Evolutionary conservation across 2,888 invertebrate genomes (phyloP), one percentile per base, ranked within the genome.

Genomic region (Heliothis peltigera): DNA sequence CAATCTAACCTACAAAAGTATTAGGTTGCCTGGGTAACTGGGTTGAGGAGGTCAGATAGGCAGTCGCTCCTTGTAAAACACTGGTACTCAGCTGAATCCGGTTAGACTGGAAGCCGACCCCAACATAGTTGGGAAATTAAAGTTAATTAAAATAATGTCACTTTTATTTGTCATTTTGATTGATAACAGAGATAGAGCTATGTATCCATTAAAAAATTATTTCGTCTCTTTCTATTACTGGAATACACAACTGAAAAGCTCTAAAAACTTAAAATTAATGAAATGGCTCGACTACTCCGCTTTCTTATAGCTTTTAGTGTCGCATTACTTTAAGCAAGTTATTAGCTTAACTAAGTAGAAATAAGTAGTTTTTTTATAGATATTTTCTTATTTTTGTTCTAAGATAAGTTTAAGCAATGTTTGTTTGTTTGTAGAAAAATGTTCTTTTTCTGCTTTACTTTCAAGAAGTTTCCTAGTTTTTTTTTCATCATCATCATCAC

Each of bases 301-400:
- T 25, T 25, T 49, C 0, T 49, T 19, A n/a, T 19, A 44, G 22
- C 49, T 44, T 63, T 44, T 17, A 61, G 3, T 25, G 35, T 12
- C 6, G 17, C 25, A 64, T 46, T 17, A 64, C 12, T 46, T 63
- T 2, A 43, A 49, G n/a, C 7, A 46, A 15, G 44, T 53, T 42
- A 64, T 17, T 46, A 54, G 12, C 4, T 10, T 12, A 35, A 42
- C 4, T 32, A 48, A 56, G 19, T 8, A 19, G 1, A 47, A 21
- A 1, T 15, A 18, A 39, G 64, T 32, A 39, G 46, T 12, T 17
- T 63, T 64, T 64, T 17, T n/a, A 8, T 25, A 15, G 10, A 62
- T 15, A 62, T 6, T 46, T 25, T 19, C 19, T 46, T 39, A 15
- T 0, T 12, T 17, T 39, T 17, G 0, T n/a, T 15, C 15, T 51